Base-by-base conservation (phyloP, 2,113 vertebrate species). In the Dipodomys spectabilis region DNA sequence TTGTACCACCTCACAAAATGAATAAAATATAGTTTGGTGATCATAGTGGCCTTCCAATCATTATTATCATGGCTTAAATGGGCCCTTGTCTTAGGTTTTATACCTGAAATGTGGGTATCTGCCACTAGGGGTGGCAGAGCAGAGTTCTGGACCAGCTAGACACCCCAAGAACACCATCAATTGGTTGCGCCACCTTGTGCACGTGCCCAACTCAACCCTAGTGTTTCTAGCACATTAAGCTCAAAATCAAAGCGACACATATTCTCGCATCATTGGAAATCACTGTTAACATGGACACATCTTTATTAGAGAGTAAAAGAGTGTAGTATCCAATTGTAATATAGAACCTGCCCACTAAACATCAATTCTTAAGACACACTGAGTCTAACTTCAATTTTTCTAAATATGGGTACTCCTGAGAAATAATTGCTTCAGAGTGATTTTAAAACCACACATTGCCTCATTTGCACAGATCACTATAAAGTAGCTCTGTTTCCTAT, bases 51-150 rank as follows among this genome's bases (percentile, higher is more conserved):
- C 19, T 67, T 77, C 35, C 25, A n/a, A 57, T 57, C 22, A 25
- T 19, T 2, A 1, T 28, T 92, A 23, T 64, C 39, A 18, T 0
- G 6, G 13, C 45, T 57, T 23, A 64, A 64, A 20, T 7, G 15
- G 25, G 22, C 32, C 15, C 11, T 19, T 45, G 19, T n/a, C 30
- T 20, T 5, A 23, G 35, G 11, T 57, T 88, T 84, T 53, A 67
- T 10, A 44, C 35, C 53, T 64, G 77, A 83, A 90, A 73, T 77
- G 13, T 39, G 68, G 20, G 13, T 18, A 45, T 35, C 13, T 30
- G 77, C 64, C 93, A 93, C 93, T 89, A 95, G 93, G 93, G 95
- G 96, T 69, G 49, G 68, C 84, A 91, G 49, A 86, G 68, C 74
- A 19, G 88, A 80, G 23, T 45, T 5, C 3, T 0, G 28, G 77